A percentile compares a stretch with the other conserved stretches of the same genome.
Evolutionary conservation across 2,113 vertebrate genomes (phyloP).

Genomic region (Glaucomys volans): DNA sequence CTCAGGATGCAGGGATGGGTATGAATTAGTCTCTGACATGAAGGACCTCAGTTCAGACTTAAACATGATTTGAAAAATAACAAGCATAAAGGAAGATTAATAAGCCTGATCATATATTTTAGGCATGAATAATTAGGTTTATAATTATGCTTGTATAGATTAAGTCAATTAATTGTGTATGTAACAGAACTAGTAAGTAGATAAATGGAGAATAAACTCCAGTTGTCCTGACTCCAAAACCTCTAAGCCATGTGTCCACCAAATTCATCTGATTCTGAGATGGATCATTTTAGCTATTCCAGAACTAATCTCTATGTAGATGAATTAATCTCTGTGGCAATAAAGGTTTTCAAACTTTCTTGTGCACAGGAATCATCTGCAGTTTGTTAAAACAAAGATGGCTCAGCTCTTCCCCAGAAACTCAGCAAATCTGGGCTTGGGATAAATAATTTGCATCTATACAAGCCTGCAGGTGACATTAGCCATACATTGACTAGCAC

Average conservation of each 20-base stretch:
- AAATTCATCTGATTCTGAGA: neutral
- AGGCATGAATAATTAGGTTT: neutral
- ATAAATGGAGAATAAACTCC: neutral
- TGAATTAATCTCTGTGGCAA: neutral
- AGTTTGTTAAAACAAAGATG: neutral
- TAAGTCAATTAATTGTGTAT: neutral
- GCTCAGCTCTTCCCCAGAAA: neutral
- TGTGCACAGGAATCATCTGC: neutral
- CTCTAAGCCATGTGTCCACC: neutral
- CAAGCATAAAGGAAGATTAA: neutral
- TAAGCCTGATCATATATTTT: neutral
- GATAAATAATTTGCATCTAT: neutral
- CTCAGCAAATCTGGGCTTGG: neutral
- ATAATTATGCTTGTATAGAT: slow-evolving; percentile 1
- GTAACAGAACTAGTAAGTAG: neutral
- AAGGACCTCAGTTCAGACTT: neutral
- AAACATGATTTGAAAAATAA: neutral
- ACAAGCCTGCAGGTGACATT: neutral
- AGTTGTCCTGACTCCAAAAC: neutral
- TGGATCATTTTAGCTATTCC: neutral
- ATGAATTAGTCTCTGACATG: neutral
- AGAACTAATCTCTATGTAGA: neutral
- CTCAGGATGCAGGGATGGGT: neutral
- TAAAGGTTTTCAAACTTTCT: neutral
- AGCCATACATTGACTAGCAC: neutral